Evolutionary conservation across 2,888 invertebrate genomes (phyloP).

Genomic region (Dolomedes plantarius): DNA sequence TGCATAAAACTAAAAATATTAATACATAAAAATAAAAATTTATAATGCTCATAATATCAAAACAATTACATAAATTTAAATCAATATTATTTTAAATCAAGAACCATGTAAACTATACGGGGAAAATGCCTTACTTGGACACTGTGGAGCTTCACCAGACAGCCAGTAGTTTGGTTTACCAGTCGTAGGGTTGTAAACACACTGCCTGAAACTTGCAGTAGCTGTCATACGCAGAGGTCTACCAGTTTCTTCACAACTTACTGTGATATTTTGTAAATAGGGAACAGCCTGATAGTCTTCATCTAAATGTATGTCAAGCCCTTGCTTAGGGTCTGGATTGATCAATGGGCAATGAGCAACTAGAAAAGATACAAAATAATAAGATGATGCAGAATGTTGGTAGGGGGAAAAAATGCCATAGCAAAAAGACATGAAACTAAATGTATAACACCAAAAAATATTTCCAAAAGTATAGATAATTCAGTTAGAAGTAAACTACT

Average conservation of each 20-base stretch:
- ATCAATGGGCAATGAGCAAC: conserved; percentile 94
- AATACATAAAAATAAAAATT: too few species aligned
- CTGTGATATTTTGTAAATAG: conserved; percentile 92
- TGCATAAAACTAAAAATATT: too few species aligned
- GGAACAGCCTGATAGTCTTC: conserved; percentile 89
- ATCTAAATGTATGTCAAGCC: conserved; percentile 86
- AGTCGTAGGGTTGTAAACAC: conserved; percentile 95
- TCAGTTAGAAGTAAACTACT: too few species aligned
- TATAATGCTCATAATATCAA: too few species aligned
- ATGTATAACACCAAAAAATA: too few species aligned
- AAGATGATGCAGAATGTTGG: too few species aligned
- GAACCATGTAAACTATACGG: too few species aligned
- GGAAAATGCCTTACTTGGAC: conserved; percentile 81
- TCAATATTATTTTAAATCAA: too few species aligned
- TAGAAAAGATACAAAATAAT: conserved; percentile 76
- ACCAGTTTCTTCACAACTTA: conserved; percentile 87
- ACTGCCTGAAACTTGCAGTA: conserved; percentile 91
- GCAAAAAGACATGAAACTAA: too few species aligned
- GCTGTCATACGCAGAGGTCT: conserved; percentile 87
- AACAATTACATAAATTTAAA: too few species aligned
- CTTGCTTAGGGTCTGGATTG: conserved; percentile 91
- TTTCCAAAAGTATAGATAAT: too few species aligned
- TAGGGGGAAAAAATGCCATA: too few species aligned
- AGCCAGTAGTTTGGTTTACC: conserved; percentile 78
- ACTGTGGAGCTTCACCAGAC: conserved; percentile 87